Conservation (phyloP, 2,797 vertebrate genomes). For the Poeciliopsis infans region DNA sequence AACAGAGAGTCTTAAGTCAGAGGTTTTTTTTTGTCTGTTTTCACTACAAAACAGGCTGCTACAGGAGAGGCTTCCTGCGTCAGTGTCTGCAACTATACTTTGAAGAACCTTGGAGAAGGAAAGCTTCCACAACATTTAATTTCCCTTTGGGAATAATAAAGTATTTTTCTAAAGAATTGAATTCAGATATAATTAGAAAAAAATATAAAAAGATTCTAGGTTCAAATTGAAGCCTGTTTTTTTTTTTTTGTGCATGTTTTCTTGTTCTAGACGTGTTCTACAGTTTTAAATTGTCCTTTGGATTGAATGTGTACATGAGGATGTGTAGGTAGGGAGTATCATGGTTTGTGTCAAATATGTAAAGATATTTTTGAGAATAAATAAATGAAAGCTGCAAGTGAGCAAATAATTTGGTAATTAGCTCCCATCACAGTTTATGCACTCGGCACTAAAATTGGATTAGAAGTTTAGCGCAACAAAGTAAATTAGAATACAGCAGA, state of each 20-base stretch:
- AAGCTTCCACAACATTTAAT: too few relatives aligned
- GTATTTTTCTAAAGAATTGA: too few relatives aligned
- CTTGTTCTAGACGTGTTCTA: neutral
- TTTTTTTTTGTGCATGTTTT: neutral
- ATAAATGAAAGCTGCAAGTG: neutral
- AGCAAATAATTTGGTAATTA: neutral
- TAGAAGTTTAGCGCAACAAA: neutral
- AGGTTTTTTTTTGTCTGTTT: too few relatives aligned
- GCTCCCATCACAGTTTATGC: neutral
- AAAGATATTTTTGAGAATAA: neutral
- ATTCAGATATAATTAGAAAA: too few relatives aligned
- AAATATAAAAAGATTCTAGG: neutral
- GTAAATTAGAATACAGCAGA: neutral
- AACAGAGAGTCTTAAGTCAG: too few relatives aligned
- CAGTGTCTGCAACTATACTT: neutral
- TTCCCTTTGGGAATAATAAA: too few relatives aligned
- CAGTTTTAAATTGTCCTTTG: neutral
- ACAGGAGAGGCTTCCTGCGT: too few relatives aligned
- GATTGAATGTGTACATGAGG: neutral
- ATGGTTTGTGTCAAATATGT: neutral
- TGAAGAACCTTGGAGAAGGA: neutral
- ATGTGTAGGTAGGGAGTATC: too few relatives aligned
- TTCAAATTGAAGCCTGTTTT: neutral
- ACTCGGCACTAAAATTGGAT: neutral
- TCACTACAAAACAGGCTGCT: too few relatives aligned